Conservation (phyloP, 2,797 vertebrate species). For the Lepus townsendii region DNA sequence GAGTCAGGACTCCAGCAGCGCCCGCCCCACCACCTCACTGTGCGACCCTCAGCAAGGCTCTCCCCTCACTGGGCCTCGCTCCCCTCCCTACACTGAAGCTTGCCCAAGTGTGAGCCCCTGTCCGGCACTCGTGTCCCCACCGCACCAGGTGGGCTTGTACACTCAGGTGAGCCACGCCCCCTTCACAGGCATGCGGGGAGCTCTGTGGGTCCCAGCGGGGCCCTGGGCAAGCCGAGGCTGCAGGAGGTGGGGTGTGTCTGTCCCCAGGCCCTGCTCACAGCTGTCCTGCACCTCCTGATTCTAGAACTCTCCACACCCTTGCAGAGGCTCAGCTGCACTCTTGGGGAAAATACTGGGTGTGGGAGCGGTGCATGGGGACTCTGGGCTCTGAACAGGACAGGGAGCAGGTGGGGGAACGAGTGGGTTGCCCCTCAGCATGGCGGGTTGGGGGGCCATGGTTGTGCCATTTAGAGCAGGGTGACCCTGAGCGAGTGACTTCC, state of each 20-base stretch:
- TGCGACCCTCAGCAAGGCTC: neutral
- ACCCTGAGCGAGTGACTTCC: neutral
- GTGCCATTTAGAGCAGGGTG: neutral
- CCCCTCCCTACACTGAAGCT: neutral
- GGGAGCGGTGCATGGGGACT: neutral
- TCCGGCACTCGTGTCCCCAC: fast-evolving
- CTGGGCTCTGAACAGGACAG: neutral
- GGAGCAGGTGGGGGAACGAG: neutral
- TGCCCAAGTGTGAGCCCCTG: fast-evolving
- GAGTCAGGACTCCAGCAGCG: neutral
- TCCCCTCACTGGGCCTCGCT: neutral
- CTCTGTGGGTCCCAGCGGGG: neutral
- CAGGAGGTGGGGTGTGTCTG: too few relatives aligned
- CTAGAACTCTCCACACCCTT: neutral
- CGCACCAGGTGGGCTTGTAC: neutral
- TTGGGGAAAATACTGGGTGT: neutral
- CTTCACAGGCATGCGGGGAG: too few relatives aligned
- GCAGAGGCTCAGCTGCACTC: neutral
- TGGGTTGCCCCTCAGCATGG: neutral
- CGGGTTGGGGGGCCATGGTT: neutral
- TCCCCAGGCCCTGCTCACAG: neutral
- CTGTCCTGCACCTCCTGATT: neutral
- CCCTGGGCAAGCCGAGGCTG: fast-evolving
- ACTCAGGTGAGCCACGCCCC: too few relatives aligned
- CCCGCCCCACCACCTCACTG: neutral